Conservation (phyloP, 2,888 invertebrate species). For the Romanomermis culicivorax region DNA sequence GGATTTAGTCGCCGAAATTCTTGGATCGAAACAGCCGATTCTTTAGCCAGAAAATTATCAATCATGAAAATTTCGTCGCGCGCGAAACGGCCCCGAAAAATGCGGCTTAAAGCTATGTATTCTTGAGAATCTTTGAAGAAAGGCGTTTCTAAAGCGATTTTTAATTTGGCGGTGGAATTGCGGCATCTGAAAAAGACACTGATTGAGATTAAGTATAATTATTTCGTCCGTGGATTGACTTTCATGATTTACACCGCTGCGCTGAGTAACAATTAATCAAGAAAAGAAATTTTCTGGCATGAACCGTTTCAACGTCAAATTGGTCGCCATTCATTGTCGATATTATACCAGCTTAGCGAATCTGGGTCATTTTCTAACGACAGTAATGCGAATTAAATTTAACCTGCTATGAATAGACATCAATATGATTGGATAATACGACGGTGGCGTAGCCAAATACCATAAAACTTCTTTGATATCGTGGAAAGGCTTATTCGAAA, state of each 20-base stretch:
- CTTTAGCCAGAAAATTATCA: not conserved
- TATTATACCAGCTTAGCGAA: too few species aligned
- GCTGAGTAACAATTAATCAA: too few species aligned
- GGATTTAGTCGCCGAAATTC: not conserved
- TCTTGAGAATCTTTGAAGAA: not conserved
- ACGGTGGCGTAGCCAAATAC: slow-evolving; percentile 1
- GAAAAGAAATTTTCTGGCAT: too few species aligned
- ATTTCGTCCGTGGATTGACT: too few species aligned
- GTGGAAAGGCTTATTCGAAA: not conserved
- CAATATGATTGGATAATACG: not conserved
- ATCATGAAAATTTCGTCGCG: not conserved
- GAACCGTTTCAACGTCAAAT: too few species aligned
- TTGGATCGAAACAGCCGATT: not conserved
- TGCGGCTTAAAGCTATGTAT: not conserved
- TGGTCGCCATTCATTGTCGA: too few species aligned
- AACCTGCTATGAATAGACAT: not conserved
- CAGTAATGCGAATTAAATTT: too few species aligned
- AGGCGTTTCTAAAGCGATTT: not conserved
- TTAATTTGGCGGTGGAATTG: not conserved
- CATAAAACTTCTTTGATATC: not conserved
- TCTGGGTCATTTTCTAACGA: too few species aligned
- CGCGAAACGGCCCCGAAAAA: not conserved
- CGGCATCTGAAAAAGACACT: too few species aligned
- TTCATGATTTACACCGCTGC: too few species aligned
- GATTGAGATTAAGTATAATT: too few species aligned